Evolutionary conservation across 2,797 vertebrate species (phyloP), one percentile per base, ranked within the genome.

Genomic region (Numenius phaeopus): DNA sequence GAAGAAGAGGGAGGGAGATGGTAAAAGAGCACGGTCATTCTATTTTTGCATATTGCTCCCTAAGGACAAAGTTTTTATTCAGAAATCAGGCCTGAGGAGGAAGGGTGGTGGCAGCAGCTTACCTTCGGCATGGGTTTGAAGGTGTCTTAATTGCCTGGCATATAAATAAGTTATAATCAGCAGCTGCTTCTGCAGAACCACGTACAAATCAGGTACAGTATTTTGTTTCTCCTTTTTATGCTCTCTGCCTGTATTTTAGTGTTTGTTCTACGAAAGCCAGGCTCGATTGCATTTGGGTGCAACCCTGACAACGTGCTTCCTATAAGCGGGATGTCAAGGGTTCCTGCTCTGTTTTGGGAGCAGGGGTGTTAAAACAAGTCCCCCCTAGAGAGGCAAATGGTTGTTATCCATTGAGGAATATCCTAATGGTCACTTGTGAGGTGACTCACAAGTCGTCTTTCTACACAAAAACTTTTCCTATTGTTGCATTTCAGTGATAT

Each of bases 241-340:
- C 5, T 44, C 24, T 78, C 24, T 64, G 44, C n/a, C 19, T 50
- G 29, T 26, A 17, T n/a, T 10, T 13, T 13, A 5, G 9, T 29
- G 9, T 46, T 83, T 46, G 2, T 46, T 80, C 32, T 37, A 3
- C 0, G 1, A 9, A 64, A 77, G 24, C 17, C 27, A 9, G 3
- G 32, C 55, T 85, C 0, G 0, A 11, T 26, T n/a, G 9, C 1
- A 4, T 62, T 44, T 73, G 22, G 18, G 5, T 34, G 8, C 50
- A 65, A 4, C 24, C 8, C 26, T 27, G 14, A 19, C 30, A 29
- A 3, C 0, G 1, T 7, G 17, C 22, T 83, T 57, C 27, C 39
- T 15, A 0, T 11, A 12, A 40, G n/a, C 1, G 0, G 10, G 8
- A 1, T 32, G 7, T 27, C 3, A 5, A 30, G n/a, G 46, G 20